Percentiles rank a stretch among this genome's conserved stretches.
Conservation (phyloP, 2,797 vertebrate genomes). For the Philypnodon macrostomus region DNA sequence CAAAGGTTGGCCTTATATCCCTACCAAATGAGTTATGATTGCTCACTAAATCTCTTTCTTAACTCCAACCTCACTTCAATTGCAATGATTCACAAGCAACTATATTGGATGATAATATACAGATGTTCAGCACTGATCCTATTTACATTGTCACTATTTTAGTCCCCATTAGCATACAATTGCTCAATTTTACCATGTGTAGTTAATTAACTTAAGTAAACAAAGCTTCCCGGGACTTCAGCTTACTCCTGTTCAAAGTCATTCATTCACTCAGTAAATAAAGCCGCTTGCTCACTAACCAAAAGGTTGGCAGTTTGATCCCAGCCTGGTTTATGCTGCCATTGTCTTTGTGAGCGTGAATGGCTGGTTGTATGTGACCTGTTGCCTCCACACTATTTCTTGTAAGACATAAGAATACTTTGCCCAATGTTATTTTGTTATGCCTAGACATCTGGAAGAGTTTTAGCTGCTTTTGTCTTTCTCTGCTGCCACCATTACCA, state of each 20-base stretch:
- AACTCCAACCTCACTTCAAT: slow-evolving; percentile 46
- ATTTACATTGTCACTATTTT: neutral
- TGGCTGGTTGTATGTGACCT: slow-evolving; percentile 22
- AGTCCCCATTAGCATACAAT: neutral
- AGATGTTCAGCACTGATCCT: slow-evolving; percentile 40
- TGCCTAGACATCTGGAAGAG: slow-evolving; percentile 76
- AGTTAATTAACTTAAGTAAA: too few relatives aligned
- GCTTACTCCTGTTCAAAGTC: neutral
- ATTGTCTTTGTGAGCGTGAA: slow-evolving; percentile 19
- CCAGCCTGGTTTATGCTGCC: too few relatives aligned
- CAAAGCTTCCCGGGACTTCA: too few relatives aligned
- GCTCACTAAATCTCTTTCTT: slow-evolving; percentile 60
- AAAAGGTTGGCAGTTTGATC: too few relatives aligned
- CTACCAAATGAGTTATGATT: slow-evolving; percentile 70
- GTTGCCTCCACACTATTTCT: slow-evolving; percentile 42
- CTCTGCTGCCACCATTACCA: slow-evolving; percentile 57
- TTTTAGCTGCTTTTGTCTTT: slow-evolving; percentile 68
- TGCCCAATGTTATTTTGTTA: slow-evolving; percentile 60
- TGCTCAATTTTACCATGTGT: too few relatives aligned
- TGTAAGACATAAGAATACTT: slow-evolving; percentile 50
- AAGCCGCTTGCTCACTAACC: too few relatives aligned
- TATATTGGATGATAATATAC: slow-evolving; percentile 41
- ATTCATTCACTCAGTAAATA: too few relatives aligned
- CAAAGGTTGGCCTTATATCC: slow-evolving; percentile 70
- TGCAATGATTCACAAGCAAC: slow-evolving; percentile 48